Percentiles rank a stretch among this genome's conserved stretches.
Evolutionary conservation across 2,113 vertebrate genomes (phyloP).

Genomic region (Onychostruthus taczanowskii): DNA sequence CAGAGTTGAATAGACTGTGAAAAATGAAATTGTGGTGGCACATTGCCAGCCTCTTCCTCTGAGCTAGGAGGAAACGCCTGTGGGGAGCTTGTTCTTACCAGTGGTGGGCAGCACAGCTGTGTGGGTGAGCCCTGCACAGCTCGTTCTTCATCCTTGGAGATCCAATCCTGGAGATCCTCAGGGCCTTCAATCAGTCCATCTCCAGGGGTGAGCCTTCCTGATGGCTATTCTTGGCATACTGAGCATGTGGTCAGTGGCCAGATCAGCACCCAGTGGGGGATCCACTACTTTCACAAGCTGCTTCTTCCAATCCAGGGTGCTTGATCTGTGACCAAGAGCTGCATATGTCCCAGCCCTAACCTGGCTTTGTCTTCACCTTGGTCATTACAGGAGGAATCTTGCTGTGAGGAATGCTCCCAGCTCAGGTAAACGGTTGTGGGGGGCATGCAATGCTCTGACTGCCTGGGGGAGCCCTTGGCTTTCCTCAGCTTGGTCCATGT

Average conservation of each 20-base stretch:
- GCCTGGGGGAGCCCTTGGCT: background rate
- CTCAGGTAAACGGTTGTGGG: conserved; percentile 14
- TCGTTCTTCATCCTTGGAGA: background rate
- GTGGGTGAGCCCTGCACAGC: background rate
- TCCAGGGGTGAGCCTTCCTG: background rate
- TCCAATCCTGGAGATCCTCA: background rate
- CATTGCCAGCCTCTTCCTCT: background rate
- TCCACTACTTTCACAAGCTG: background rate
- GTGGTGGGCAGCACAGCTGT: accelerated
- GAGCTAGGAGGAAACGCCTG: background rate
- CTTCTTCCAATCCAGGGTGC: background rate
- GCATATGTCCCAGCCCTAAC: background rate
- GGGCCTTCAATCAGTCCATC: background rate
- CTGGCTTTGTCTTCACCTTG: background rate
- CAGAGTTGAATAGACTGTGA: background rate
- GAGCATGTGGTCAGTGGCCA: background rate
- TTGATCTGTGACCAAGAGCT: background rate
- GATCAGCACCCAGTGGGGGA: background rate
- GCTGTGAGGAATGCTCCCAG: background rate
- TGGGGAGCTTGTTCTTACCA: background rate
- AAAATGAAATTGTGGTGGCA: background rate
- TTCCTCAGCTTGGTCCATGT: background rate
- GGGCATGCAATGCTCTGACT: background rate
- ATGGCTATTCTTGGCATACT: background rate
- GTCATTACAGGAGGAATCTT: conserved; percentile 6